Conservation (phyloP, 2,888 invertebrate species). For the Drosophila siamana region DNA sequence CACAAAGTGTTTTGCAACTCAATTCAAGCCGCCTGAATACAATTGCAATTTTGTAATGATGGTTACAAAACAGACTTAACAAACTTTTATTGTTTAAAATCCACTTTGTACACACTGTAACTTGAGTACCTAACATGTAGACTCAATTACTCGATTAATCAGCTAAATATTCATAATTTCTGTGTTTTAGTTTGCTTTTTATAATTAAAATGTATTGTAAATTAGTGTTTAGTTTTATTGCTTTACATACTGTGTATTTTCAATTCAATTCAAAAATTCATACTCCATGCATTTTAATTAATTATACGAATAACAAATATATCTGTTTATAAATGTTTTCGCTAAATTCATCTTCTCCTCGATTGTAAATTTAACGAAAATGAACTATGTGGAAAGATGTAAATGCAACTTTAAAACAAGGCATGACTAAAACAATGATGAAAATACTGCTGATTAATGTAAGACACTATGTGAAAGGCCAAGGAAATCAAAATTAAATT, state of each 20-base stretch:
- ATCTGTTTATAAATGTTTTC: not conserved
- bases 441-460: not conserved
- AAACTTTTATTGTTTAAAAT: slow-evolving; percentile 2
- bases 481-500: slow-evolving; percentile 3
- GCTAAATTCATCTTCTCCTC: not conserved
- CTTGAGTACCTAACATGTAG: not conserved
- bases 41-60: slow-evolving; percentile 12
- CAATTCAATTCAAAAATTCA: not conserved
- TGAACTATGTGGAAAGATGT: not conserved
- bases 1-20: slow-evolving; percentile 45
- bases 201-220: not conserved
- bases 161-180: not conserved
- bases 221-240: not conserved
- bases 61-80: not conserved
- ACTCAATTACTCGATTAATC: not conserved
- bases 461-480: slow-evolving; percentile 28
- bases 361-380: not conserved
- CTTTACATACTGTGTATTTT: not conserved
- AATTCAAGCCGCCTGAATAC: not conserved
- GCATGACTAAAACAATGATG: not conserved
- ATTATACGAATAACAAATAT: too few relatives aligned
- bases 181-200: not conserved
- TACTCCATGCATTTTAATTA: not conserved
- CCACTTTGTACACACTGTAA: not conserved
- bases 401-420: not conserved